Evolutionary conservation across 2,797 vertebrate genomes (phyloP).

Genomic region (Chloroceryle amazona): DNA sequence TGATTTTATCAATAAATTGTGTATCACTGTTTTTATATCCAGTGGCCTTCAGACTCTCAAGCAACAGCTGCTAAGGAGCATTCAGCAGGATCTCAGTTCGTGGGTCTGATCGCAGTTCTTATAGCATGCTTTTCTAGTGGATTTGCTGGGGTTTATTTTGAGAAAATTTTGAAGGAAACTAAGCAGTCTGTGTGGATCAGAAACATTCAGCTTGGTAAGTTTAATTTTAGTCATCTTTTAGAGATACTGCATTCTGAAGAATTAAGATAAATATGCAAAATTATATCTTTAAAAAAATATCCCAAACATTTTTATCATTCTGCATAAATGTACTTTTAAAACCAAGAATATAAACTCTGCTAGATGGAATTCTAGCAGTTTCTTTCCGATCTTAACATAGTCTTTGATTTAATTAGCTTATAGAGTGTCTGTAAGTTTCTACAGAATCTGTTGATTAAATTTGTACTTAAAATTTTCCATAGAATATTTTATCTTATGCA

Average conservation of each 20-base stretch:
- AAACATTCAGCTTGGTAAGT: conserved; percentile 97
- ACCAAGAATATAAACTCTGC: neutral
- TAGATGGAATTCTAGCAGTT: neutral
- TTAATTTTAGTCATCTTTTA: neutral
- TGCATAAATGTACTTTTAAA: neutral
- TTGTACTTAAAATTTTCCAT: neutral
- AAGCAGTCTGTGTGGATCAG: conserved; percentile 99
- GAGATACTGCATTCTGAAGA: neutral
- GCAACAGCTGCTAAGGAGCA: conserved; percentile 81
- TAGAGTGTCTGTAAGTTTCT: neutral
- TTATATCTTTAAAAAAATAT: neutral
- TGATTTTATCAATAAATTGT: neutral
- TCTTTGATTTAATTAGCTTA: neutral
- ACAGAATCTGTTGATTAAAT: neutral
- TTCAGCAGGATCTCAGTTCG: conserved; percentile 90
- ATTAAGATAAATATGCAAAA: neutral
- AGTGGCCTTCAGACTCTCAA: conserved; percentile 94
- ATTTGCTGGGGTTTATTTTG: conserved; percentile 98
- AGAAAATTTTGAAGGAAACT: conserved; percentile 98
- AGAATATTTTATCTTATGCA: neutral
- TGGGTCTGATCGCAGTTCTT: conserved; percentile 92
- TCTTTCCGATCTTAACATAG: neutral
- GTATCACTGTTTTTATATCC: conserved; percentile 15
- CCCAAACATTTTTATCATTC: neutral
- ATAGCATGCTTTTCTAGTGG: conserved; percentile 97